Evolutionary conservation across 2,888 invertebrate genomes (phyloP).

Genomic region (Polymixis flavicincta): DNA sequence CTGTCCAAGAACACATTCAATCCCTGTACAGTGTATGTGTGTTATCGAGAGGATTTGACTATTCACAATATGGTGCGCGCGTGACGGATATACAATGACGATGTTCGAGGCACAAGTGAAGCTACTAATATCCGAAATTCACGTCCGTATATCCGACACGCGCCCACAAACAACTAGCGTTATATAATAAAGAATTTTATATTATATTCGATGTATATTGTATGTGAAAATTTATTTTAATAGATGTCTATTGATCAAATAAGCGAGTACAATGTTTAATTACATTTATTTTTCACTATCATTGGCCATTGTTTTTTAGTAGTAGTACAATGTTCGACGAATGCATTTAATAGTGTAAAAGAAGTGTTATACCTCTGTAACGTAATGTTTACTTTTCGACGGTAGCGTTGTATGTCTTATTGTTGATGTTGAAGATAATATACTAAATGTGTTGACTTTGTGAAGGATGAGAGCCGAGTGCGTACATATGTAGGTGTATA

Average conservation of each 20-base stretch:
- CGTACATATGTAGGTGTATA: constrained; percentile 37
- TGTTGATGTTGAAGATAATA: constrained; percentile 66
- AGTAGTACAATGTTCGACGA: constrained; percentile 84
- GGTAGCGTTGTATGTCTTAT: constrained; percentile 69
- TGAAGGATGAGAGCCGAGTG: constrained; percentile 60
- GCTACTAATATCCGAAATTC: neutral
- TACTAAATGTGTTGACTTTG: constrained; percentile 66
- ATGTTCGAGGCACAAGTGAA: neutral
- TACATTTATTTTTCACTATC: constrained; percentile 66
- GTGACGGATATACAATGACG: constrained; percentile 34
- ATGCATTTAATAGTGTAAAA: constrained; percentile 86
- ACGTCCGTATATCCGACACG: constrained; percentile 50
- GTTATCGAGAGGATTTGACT: constrained; percentile 77
- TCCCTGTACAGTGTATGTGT: constrained; percentile 84
- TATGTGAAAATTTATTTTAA: constrained; percentile 84
- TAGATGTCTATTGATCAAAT: constrained; percentile 84
- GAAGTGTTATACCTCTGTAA: constrained; percentile 73
- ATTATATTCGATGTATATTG: constrained; percentile 86
- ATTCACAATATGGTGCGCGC: constrained; percentile 64
- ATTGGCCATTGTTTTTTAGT: constrained; percentile 74
- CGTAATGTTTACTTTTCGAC: constrained; percentile 70
- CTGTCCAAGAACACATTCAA: constrained; percentile 69
- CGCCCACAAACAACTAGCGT: constrained; percentile 67
- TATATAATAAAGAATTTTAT: constrained; percentile 81
- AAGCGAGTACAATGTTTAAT: constrained; percentile 78